Evolutionary conservation across 2,888 invertebrate species (phyloP), one percentile per base, ranked within the genome.

Genomic region (Idaea biselata): DNA sequence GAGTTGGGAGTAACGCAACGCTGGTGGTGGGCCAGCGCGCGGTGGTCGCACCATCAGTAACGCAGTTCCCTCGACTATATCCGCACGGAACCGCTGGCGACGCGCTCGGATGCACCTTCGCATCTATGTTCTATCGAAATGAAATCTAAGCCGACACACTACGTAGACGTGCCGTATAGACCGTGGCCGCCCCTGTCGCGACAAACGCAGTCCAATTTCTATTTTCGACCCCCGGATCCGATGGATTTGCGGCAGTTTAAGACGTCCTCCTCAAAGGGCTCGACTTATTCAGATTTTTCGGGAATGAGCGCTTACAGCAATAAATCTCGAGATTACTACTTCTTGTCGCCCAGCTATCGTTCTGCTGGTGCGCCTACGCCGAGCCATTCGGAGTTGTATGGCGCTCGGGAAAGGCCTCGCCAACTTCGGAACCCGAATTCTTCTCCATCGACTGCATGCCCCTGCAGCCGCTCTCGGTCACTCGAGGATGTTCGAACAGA

Each of bases 401-500:
- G 79, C 16, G 81, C 75, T 60, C 81, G 89, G 65, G 90, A 91
- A 70, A 81, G 88, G 64, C 83, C 85, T 86, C 69, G 93, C 80
- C 72, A 94, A 93, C 77, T 93, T 84, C 82, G 87, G 66, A 81
- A 82, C 62, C 84, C 85, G 57, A 81, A 83, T 71, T 80, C 84
- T 6, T 79, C 80, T 8, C 78, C 86, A 16, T 78, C 88, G 53
- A 84, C 91, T 11, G 89, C 94, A 3, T 95, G 95, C 74, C 94
- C 94, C 18, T 95, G 95, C 79, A 93, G 92, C 59, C 93, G 95
- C 58, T 95, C 96, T 16, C 93, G 95, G 62, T 96, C 96, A 1
- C 91, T 96, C 83, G 96, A 96, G 76, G 96, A 96, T 77, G 95
- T 96, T 16, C 93, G 95, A 58, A 93, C 94, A 18, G 95, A 95